Evolutionary conservation across 2,113 vertebrate genomes (phyloP).

Genomic region (Charadrius vociferus): DNA sequence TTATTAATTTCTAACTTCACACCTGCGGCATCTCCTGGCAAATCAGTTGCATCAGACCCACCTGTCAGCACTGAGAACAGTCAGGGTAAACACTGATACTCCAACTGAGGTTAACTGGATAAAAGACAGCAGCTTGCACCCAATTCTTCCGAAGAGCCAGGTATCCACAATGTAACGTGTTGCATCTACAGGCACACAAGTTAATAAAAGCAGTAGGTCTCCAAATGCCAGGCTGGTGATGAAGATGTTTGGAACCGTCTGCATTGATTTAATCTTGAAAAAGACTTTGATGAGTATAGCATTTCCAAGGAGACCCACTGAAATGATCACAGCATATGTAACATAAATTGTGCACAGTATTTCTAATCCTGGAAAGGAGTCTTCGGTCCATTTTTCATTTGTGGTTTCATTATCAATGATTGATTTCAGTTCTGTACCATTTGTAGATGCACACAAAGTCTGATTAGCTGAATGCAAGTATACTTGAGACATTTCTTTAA

Average conservation of each 20-base stretch:
- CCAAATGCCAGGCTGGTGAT: constrained; percentile 84
- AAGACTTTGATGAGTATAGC: constrained; percentile 83
- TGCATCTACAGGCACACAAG: constrained; percentile 82
- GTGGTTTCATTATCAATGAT: constrained; percentile 59
- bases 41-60: constrained; percentile 59
- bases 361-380: constrained; percentile 75
- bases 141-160: constrained; percentile 81
- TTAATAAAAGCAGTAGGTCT: constrained; percentile 80
- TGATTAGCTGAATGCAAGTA: constrained; percentile 67
- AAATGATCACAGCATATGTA: constrained; percentile 80
- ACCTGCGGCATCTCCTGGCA: not conserved
- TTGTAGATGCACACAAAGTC: constrained; percentile 60
- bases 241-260: constrained; percentile 84
- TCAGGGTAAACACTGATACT: constrained; percentile 84
- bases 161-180: constrained; percentile 78
- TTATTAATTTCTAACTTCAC: not conserved
- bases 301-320: constrained; percentile 84
- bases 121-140: constrained; percentile 83
- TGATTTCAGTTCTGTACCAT: constrained; percentile 67
- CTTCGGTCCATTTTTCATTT: constrained; percentile 55
- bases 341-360: constrained; percentile 75
- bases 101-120: constrained; percentile 83
- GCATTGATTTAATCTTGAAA: constrained; percentile 84
- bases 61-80: constrained; percentile 86
- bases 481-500: constrained; percentile 72